Evolutionary conservation across 2,113 vertebrate genomes (phyloP).

Genomic region (Motacilla tschutschensis): DNA sequence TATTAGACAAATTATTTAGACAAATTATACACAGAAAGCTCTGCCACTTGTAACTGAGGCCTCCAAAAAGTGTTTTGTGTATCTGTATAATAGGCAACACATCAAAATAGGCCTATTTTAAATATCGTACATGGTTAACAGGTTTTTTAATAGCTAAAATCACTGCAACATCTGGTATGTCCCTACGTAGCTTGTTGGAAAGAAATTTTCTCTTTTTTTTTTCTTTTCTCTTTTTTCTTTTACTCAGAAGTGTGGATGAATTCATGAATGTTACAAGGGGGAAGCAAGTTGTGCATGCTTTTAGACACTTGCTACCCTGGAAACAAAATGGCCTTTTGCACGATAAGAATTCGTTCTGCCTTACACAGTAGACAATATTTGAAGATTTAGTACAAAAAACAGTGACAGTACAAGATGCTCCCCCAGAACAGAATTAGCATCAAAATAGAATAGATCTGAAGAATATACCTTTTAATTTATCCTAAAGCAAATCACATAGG

Average conservation of each 20-base stretch:
- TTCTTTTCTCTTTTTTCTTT: not conserved
- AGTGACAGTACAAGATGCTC: conserved; percentile 92
- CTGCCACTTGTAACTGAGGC: conserved; percentile 99
- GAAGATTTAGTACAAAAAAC: conserved; percentile 90
- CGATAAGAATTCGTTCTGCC: conserved; percentile 83
- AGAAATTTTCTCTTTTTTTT: not conserved
- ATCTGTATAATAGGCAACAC: conserved; percentile 98
- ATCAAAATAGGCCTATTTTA: conserved; percentile 99
- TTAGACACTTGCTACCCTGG: conserved; percentile 87
- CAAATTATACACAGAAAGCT: conserved; percentile 99
- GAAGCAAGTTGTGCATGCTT: conserved; percentile 96
- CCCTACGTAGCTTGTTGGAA: conserved; percentile 76
- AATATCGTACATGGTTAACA: conserved; percentile 96
- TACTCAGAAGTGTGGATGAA: conserved; percentile 82
- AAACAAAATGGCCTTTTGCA: conserved; percentile 80
- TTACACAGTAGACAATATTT: conserved; percentile 90
- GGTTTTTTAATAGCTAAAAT: conserved; percentile 80
- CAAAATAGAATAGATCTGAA: conserved; percentile 92
- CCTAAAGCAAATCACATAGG: conserved; percentile 90
- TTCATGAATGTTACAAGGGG: conserved; percentile 90
- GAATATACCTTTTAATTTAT: conserved; percentile 85
- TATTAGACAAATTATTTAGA: conserved; percentile 99
- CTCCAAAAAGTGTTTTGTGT: conserved; percentile 92
- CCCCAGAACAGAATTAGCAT: conserved; percentile 95
- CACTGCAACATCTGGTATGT: conserved; percentile 91